Evolutionary conservation across 2,888 invertebrate species (phyloP).

Genomic region (Athalia cordata): DNA sequence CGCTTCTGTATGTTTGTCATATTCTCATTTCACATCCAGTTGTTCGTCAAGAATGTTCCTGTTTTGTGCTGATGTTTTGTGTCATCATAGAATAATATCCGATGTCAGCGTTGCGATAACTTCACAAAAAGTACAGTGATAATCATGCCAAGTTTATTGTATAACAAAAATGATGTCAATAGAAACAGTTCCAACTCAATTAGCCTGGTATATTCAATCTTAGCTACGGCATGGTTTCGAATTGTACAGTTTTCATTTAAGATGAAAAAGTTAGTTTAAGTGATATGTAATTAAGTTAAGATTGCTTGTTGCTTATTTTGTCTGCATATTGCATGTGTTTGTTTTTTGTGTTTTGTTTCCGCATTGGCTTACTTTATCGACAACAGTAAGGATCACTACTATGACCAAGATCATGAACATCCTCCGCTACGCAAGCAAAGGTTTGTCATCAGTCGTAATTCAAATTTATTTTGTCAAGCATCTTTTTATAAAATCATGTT

Average conservation of each 20-base stretch:
- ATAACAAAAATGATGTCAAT: not conserved
- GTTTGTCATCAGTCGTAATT: slow-evolving; percentile 54
- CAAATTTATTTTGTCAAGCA: not conserved
- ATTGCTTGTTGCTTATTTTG: slow-evolving; percentile 49
- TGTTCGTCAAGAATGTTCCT: slow-evolving; percentile 3
- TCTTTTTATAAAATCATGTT: not conserved
- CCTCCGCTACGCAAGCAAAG: slow-evolving; percentile 66
- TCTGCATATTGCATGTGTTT: slow-evolving; percentile 51
- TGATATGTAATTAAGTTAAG: slow-evolving; percentile 9
- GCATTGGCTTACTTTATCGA: slow-evolving; percentile 48
- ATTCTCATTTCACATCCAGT: not conserved
- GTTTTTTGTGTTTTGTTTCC: slow-evolving; percentile 43
- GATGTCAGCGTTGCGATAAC: slow-evolving; percentile 3
- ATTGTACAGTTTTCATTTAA: slow-evolving; percentile 8
- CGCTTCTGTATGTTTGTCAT: slow-evolving; percentile 42
- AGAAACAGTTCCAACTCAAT: not conserved
- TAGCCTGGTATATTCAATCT: not conserved
- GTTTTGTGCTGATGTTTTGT: not conserved
- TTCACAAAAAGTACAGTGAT: slow-evolving; percentile 11
- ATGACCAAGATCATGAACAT: slow-evolving; percentile 65
- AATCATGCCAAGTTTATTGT: not conserved
- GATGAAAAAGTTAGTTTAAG: not conserved
- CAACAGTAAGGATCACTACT: slow-evolving; percentile 67
- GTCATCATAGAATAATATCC: not conserved
- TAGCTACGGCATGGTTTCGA: not conserved